phyloP scores from a whole-genome alignment of 2,888 invertebrate species.

The Heliconius charithonia region DNA sequence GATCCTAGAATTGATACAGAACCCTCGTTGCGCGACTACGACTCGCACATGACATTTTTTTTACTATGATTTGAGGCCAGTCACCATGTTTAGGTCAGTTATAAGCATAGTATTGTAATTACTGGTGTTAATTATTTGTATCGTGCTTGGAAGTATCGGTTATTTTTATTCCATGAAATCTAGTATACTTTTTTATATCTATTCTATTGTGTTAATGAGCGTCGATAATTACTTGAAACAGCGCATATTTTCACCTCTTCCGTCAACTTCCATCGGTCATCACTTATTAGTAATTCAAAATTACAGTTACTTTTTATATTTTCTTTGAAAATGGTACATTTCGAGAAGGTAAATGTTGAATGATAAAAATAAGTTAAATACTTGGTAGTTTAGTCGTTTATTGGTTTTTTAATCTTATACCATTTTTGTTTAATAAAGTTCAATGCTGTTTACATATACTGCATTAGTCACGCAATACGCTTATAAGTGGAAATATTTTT shows the following conservation, averaged over 20 bases:
- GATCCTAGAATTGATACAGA: neutral
- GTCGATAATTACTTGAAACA: conserved; percentile 18
- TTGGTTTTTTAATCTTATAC: neutral
- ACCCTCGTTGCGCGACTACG: neutral
- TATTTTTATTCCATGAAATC: conserved; percentile 34
- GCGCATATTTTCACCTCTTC: conserved; percentile 24
- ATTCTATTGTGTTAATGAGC: conserved; percentile 4
- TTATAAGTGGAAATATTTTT: neutral
- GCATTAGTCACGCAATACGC: neutral
- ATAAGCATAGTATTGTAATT: conserved; percentile 19
- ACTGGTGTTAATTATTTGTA: conserved; percentile 28
- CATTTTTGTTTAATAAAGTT: neutral
- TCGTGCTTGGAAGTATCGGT: conserved; percentile 21
- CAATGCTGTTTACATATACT: neutral
- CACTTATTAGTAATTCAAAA: conserved; percentile 2
- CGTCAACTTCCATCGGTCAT: neutral
- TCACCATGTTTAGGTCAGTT: neutral
- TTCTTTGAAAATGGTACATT: conserved; percentile 4
- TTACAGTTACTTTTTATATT: conserved; percentile 22
- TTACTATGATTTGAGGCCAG: neutral
- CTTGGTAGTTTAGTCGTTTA: too few relatives aligned
- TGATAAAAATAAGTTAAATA: neutral
- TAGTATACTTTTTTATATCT: conserved; percentile 16
- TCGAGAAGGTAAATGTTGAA: neutral
- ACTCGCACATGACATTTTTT: neutral